phyloP scores from a whole-genome alignment of 2,797 vertebrate species.

The Sebastes glaucus region DNA sequence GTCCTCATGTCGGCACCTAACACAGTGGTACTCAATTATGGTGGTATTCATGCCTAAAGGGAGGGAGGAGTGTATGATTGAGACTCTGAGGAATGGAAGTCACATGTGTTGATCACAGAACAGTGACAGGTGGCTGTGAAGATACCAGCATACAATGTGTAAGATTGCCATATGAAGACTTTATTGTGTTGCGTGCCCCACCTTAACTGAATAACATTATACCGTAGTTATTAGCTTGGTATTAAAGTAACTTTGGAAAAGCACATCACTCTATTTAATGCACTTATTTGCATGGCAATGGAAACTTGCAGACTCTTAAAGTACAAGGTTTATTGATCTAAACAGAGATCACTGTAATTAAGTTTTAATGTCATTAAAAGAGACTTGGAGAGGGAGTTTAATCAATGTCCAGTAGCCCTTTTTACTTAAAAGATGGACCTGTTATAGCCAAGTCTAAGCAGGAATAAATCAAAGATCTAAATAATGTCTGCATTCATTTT shows the following conservation, averaged over 20 bases:
- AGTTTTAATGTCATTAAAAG: not conserved
- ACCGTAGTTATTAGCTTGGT: not conserved
- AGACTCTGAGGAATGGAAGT: not conserved
- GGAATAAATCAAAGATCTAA: conserved; percentile 1
- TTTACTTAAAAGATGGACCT: not conserved
- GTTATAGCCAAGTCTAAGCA: not conserved
- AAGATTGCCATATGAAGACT: not conserved
- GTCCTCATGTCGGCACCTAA: not conserved
- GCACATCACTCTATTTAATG: not conserved
- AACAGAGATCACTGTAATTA: not conserved
- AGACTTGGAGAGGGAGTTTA: not conserved
- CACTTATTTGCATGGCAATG: not conserved
- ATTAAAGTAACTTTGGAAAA: not conserved
- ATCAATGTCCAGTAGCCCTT: not conserved
- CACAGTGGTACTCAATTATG: not conserved
- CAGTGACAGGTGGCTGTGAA: not conserved
- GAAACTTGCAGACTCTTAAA: not conserved
- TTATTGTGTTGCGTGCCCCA: not conserved
- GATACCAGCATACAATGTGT: not conserved
- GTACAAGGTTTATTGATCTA: not conserved
- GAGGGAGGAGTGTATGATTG: not conserved
- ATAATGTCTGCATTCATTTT: not conserved
- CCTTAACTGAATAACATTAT: not conserved
- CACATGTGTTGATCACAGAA: not conserved
- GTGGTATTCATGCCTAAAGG: not conserved